phyloP scores from a whole-genome alignment of 2,888 invertebrate species.

The Drosophila sordidula region DNA sequence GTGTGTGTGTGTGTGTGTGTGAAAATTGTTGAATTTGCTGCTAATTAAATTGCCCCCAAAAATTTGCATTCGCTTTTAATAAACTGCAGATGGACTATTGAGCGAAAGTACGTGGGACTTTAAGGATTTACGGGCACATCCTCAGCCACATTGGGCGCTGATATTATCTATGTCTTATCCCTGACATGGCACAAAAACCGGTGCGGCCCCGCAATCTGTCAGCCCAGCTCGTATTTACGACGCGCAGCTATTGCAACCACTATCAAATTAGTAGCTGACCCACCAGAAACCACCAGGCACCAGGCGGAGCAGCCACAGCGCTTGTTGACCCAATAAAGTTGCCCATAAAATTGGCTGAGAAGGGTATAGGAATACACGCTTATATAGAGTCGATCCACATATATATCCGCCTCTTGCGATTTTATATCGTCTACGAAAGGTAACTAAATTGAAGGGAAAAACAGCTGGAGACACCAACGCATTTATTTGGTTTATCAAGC shows the following conservation, averaged over 20 bases:
- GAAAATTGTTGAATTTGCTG: constrained; percentile 77
- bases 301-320: constrained; percentile 22
- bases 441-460: too few species aligned
- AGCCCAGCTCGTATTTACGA: constrained; percentile 47
- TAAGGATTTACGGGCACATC: constrained; percentile 4
- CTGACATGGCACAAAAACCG: constrained; percentile 61
- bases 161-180: constrained; percentile 47
- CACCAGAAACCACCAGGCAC: constrained; percentile 6
- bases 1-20: constrained; percentile 24
- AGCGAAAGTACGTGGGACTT: background rate
- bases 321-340: constrained; percentile 26
- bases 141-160: constrained; percentile 38
- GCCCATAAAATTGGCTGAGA: constrained; percentile 6
- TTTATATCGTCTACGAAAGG: too few species aligned
- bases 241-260: constrained; percentile 26
- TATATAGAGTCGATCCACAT: too few species aligned
- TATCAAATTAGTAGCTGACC: constrained; percentile 47
- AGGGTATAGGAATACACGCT: background rate
- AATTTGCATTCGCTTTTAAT: constrained; percentile 76
- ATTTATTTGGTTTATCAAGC: too few species aligned
- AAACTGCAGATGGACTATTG: constrained; percentile 52
- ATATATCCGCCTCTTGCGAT: too few species aligned
- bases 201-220: constrained; percentile 43
- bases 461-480: too few species aligned
- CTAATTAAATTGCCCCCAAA: constrained; percentile 73